These are phyloP conservation scores for Drymonia ruficornis DNA, from an alignment of 2,888 invertebrate genomes.

Conservation along the genomic window DNA sequence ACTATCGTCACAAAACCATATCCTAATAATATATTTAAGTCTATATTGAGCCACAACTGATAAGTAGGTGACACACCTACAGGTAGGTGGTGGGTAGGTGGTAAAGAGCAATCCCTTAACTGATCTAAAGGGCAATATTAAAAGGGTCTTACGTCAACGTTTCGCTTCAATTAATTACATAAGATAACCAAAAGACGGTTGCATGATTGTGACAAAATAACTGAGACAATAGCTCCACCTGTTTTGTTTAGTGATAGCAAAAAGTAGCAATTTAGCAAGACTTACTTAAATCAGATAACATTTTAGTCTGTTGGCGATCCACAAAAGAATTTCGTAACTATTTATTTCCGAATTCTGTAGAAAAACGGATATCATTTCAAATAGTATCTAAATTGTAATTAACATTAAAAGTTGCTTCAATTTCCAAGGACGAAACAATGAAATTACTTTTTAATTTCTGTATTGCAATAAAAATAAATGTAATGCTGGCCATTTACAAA, in stretches of 20 bases:
- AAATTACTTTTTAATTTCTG: background rate
- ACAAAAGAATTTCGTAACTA: background rate
- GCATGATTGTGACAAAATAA: constrained; percentile 9
- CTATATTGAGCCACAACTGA: no score
- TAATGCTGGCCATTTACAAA: background rate
- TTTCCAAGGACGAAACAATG: background rate
- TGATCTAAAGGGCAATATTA: background rate
- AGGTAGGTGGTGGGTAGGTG: no score
- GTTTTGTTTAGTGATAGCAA: background rate
- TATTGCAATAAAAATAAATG: background rate
- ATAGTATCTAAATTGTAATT: background rate
- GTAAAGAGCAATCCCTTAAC: constrained; percentile 6
- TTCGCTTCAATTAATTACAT: constrained; percentile 7
- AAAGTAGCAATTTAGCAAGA: background rate
- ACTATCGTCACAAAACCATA: no score
- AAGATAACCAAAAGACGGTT: background rate
- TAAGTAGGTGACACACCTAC: no score
- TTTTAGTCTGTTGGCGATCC: background rate
- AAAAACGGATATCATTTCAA: background rate
- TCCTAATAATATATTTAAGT: no score
- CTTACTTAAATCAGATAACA: background rate
- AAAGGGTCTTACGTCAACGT: background rate
- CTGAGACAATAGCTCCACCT: constrained; percentile 4
- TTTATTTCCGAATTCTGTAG: constrained; percentile 2
- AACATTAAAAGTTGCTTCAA: background rate